Conservation (phyloP, 2,113 vertebrate genomes). For the Psettodes erumei region DNA sequence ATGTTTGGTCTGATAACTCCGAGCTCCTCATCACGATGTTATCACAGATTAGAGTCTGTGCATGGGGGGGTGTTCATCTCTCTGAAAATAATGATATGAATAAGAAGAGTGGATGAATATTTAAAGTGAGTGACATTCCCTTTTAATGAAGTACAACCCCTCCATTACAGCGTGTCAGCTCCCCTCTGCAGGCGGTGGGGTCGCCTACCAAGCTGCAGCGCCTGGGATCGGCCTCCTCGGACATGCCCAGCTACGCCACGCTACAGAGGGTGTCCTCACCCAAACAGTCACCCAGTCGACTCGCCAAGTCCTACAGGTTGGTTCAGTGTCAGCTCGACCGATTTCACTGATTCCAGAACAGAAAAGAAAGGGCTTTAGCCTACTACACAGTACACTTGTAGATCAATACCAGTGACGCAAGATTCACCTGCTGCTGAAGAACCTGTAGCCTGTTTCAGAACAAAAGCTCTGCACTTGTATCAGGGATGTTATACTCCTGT, state of each 20-base stretch:
- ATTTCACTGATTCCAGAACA: not conserved
- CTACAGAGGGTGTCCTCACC: conserved; percentile 92
- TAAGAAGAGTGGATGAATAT: conserved; percentile 49
- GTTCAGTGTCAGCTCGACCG: not conserved
- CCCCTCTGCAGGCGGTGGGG: conserved; percentile 89
- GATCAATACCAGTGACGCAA: conserved; percentile 32
- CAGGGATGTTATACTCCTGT: not conserved
- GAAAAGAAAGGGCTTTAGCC: no score
- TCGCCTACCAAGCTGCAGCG: conserved; percentile 95
- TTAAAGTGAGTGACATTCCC: conserved; percentile 49
- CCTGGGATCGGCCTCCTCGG: conserved; percentile 89
- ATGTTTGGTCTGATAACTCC: conserved; percentile 56
- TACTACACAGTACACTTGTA: no score
- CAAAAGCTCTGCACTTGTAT: not conserved
- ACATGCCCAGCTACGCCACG: conserved; percentile 92
- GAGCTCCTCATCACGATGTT: conserved; percentile 55
- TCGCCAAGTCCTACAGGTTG: conserved; percentile 95
- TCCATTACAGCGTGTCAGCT: conserved; percentile 89
- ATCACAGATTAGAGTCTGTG: conserved; percentile 42
- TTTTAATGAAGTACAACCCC: conserved; percentile 50
- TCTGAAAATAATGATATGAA: conserved; percentile 57
- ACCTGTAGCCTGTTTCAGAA: not conserved
- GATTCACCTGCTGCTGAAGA: conserved; percentile 8
- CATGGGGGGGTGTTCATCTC: conserved; percentile 46
- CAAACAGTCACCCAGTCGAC: conserved; percentile 94